Conservation (phyloP, 2,797 vertebrate species). For the Danio aesculapii region DNA sequence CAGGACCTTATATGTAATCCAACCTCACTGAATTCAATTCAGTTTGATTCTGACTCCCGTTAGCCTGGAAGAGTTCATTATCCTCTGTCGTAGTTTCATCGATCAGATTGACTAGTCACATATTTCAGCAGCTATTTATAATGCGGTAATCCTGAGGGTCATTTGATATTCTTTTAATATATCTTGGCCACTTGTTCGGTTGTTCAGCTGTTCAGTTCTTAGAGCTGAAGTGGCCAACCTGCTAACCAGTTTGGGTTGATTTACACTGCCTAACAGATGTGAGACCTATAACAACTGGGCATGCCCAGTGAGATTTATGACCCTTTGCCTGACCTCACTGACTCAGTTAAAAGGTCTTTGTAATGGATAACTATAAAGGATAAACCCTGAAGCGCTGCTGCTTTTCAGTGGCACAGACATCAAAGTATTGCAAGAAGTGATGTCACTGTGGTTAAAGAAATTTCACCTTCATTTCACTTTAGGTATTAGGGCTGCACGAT, state of each 20-base stretch:
- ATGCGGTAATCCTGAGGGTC: background rate
- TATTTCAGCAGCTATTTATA: conserved; percentile 24
- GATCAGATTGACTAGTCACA: background rate
- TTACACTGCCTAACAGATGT: conserved; percentile 9
- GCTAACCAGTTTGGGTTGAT: conserved; percentile 22
- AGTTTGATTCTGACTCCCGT: background rate
- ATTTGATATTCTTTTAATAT: conserved; percentile 10
- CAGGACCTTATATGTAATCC: conserved; percentile 12
- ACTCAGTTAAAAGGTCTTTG: conserved; percentile 38
- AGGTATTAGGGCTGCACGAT: too few species aligned
- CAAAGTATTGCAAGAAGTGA: background rate
- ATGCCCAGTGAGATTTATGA: conserved; percentile 32
- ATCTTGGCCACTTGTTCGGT: conserved; percentile 2
- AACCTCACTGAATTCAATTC: conserved; percentile 21
- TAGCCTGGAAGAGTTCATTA: conserved; percentile 14
- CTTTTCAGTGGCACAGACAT: conserved; percentile 1
- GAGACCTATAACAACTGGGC: conserved; percentile 21
- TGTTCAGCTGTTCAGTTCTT: conserved; percentile 26
- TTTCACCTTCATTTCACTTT: background rate
- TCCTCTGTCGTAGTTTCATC: conserved; percentile 10
- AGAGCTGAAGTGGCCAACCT: background rate
- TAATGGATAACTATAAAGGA: conserved; percentile 49
- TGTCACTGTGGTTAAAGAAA: background rate
- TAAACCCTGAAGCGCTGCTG: conserved; percentile 12
- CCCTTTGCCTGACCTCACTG: conserved; percentile 34